These are phyloP conservation scores for Eumacrocentrus americanus DNA, from an alignment of 2,888 invertebrate genomes.

Conservation along the genomic window DNA sequence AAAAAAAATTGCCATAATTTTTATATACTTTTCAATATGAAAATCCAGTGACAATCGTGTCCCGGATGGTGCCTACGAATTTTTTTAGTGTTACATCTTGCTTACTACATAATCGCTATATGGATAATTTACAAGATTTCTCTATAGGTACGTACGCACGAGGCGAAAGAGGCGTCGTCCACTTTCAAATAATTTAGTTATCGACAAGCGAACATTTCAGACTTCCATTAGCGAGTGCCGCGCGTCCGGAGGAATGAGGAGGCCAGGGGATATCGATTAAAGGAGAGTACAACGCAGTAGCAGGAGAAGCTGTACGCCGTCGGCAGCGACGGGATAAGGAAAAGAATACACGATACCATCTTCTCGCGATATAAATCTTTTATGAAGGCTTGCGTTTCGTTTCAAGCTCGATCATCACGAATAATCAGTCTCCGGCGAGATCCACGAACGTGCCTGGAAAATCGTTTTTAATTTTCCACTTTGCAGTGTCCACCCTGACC, in stretches of 20 bases:
- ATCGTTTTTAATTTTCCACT: constrained; percentile 25
- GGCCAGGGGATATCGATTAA: constrained; percentile 50
- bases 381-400: constrained; percentile 4
- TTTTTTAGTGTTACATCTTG: constrained; percentile 18
- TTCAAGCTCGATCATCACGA: constrained; percentile 11
- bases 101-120: constrained; percentile 23
- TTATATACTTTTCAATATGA: too few relatives aligned
- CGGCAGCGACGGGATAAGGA: not conserved
- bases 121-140: constrained; percentile 26
- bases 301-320: not conserved
- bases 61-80: constrained; percentile 6
- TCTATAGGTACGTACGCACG: constrained; percentile 7
- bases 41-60: not conserved
- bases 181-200: constrained; percentile 55
- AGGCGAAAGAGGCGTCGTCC: constrained; percentile 26
- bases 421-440: constrained; percentile 18
- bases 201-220: constrained; percentile 50
- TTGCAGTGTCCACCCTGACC: not conserved
- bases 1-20: too few relatives aligned
- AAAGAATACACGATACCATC: not conserved
- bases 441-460: constrained; percentile 9
- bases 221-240: constrained; percentile 48
- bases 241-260: constrained; percentile 19
- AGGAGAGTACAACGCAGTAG: constrained; percentile 34
- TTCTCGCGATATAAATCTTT: constrained; percentile 21